Evolutionary conservation across 1,140 invertebrate genomes (phyloP).

Genomic region (Eurosta solidaginis): DNA sequence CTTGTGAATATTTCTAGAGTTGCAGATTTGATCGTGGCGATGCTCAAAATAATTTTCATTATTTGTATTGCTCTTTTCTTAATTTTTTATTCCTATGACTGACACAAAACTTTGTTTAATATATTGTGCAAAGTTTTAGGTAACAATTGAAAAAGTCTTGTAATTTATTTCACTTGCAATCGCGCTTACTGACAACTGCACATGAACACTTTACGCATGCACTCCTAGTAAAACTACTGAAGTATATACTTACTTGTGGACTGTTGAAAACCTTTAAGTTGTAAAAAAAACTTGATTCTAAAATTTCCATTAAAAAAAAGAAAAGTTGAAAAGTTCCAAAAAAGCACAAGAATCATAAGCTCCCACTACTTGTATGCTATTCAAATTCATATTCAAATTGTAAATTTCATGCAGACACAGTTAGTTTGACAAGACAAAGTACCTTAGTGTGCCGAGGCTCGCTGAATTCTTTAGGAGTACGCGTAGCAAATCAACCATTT

Average conservation of each 20-base stretch:
- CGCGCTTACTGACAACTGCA: background rate
- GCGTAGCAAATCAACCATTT: slow-evolving; percentile 24
- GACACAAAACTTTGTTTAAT: slow-evolving; percentile 4
- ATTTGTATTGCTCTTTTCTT: background rate
- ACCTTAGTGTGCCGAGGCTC: background rate
- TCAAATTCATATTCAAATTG: slow-evolving; percentile 23
- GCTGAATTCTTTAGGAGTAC: background rate
- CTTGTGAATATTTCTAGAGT: too few relatives aligned
- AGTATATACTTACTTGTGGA: background rate
- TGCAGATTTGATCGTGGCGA: background rate
- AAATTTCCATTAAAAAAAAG: slow-evolving; percentile 1
- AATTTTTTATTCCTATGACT: background rate
- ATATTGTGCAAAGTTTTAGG: slow-evolving; percentile 12
- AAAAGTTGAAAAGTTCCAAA: background rate
- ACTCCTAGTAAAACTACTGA: background rate
- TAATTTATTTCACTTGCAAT: slow-evolving; percentile 40
- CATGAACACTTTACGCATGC: background rate
- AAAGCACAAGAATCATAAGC: too few relatives aligned
- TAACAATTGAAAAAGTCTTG: slow-evolving; percentile 52
- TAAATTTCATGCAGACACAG: slow-evolving; percentile 11
- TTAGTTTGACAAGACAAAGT: slow-evolving; percentile 25
- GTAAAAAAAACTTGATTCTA: slow-evolving; percentile 9
- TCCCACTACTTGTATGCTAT: background rate
- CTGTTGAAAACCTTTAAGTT: background rate
- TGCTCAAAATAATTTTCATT: background rate